These are phyloP conservation scores for Wiebesia pumilae DNA, from an alignment of 1,140 invertebrate species.

Conservation along the genomic window DNA sequence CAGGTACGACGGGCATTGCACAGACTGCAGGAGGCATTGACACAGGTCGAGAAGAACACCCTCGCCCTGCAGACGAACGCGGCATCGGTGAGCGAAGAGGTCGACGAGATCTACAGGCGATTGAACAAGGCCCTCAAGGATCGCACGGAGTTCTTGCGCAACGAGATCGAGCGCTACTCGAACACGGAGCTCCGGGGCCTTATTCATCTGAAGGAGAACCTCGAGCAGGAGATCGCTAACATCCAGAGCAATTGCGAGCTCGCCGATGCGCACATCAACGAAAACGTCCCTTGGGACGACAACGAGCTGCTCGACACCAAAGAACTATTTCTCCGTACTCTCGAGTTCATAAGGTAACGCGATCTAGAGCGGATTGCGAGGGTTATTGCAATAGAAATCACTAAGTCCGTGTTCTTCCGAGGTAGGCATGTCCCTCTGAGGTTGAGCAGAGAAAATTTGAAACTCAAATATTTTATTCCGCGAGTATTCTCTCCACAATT, in stretches of 20 bases:
- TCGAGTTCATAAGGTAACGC: slow-evolving; percentile 85
- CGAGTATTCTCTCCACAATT: no score
- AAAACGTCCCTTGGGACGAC: slow-evolving; percentile 91
- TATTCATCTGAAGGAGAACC: slow-evolving; percentile 91
- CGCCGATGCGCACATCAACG: slow-evolving; percentile 94
- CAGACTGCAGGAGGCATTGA: slow-evolving; percentile 88
- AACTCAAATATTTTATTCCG: no score
- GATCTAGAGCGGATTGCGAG: no score
- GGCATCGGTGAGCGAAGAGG: slow-evolving; percentile 89
- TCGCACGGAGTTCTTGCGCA: slow-evolving; percentile 89
- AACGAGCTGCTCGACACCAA: slow-evolving; percentile 93
- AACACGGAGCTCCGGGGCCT: slow-evolving; percentile 88
- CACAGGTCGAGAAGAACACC: slow-evolving; percentile 90
- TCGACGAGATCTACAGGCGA: slow-evolving; percentile 92
- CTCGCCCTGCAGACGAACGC: slow-evolving; percentile 89
- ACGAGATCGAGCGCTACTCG: slow-evolving; percentile 92
- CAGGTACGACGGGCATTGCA: slow-evolving; percentile 87
- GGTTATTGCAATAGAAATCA: no score
- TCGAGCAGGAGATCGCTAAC: slow-evolving; percentile 94
- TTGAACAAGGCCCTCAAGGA: slow-evolving; percentile 94
- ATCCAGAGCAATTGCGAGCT: slow-evolving; percentile 96
- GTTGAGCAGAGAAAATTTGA: no score
- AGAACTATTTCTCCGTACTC: slow-evolving; percentile 94
- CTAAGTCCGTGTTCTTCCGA: no score
- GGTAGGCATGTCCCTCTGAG: no score